Conservation (phyloP, 2,113 vertebrate genomes). For the Vulpes lagopus region DNA sequence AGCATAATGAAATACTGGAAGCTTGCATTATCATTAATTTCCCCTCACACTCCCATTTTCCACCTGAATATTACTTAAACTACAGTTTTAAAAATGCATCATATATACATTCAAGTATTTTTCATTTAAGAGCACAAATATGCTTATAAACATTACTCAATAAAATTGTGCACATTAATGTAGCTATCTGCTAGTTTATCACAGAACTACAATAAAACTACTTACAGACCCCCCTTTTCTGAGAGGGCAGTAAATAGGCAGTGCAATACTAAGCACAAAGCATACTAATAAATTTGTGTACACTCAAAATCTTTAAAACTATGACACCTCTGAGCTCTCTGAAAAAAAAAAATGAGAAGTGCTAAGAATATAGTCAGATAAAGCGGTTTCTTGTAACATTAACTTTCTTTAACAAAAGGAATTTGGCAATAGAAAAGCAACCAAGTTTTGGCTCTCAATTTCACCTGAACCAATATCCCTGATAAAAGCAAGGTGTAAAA, state of each 20-base stretch:
- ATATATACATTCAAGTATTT: constrained; percentile 23
- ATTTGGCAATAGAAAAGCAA: background rate
- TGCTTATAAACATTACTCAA: background rate
- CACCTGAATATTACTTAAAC: background rate
- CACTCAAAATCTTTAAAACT: constrained; percentile 7
- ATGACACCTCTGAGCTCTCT: background rate
- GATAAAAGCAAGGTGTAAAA: background rate
- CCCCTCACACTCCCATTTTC: constrained; percentile 12
- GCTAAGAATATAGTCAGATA: background rate
- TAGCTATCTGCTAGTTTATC: background rate
- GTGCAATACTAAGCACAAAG: background rate
- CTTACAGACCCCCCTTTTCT: background rate
- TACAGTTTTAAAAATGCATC: background rate
- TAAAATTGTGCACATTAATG: background rate
- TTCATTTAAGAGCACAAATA: constrained; percentile 42
- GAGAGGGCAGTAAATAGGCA: background rate
- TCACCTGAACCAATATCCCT: background rate
- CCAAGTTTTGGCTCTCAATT: background rate
- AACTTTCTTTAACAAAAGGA: constrained; percentile 32
- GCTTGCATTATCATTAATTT: constrained; percentile 35
- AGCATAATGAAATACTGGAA: constrained; percentile 53
- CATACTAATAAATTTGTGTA: background rate
- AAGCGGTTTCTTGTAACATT: background rate
- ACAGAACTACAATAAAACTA: background rate
- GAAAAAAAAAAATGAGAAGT: background rate